Evolutionary conservation across 2,888 invertebrate genomes (phyloP).

Genomic region (Andrena flavipes): DNA sequence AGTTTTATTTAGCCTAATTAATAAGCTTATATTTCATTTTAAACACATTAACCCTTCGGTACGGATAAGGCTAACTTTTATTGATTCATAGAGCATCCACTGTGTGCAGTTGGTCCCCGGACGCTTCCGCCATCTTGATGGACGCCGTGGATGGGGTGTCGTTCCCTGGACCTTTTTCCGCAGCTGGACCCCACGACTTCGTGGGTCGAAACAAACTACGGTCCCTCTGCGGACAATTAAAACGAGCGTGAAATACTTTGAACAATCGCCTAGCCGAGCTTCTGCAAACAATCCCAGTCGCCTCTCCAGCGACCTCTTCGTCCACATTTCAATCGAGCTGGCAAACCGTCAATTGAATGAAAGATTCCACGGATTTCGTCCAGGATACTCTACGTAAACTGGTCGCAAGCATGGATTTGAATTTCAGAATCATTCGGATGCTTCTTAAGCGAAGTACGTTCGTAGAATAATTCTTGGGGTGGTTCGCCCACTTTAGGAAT

Average conservation of each 20-base stretch:
- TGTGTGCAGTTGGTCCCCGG: neutral
- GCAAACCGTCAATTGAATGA: conserved; percentile 3
- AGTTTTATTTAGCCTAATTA: no score
- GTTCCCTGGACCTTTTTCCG: conserved; percentile 43
- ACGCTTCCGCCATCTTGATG: conserved; percentile 15
- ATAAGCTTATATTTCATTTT: no score
- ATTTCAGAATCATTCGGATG: neutral
- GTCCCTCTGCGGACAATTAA: conserved; percentile 80
- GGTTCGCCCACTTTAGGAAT: conserved; percentile 7
- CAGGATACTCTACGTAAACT: neutral
- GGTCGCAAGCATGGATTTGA: conserved; percentile 5
- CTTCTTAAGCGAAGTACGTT: conserved; percentile 1
- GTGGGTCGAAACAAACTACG: conserved; percentile 72
- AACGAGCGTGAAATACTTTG: conserved; percentile 53
- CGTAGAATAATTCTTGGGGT: conserved; percentile 17
- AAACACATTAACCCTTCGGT: no score
- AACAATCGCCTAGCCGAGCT: conserved; percentile 15
- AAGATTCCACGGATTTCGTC: conserved; percentile 30
- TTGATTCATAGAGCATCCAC: conserved; percentile 3
- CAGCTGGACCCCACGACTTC: conserved; percentile 74
- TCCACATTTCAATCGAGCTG: conserved; percentile 17
- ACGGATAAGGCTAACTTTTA: no score
- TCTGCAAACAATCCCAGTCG: conserved; percentile 25
- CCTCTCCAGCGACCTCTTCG: neutral
- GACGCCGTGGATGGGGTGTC: conserved; percentile 31